A percentile compares a stretch with the other conserved stretches of the same genome.
These are phyloP conservation scores for Heliocidaris erythrogramma DNA, from an alignment of 35 echinoderm and acorn worm genomes.

Conservation along the genomic window DNA sequence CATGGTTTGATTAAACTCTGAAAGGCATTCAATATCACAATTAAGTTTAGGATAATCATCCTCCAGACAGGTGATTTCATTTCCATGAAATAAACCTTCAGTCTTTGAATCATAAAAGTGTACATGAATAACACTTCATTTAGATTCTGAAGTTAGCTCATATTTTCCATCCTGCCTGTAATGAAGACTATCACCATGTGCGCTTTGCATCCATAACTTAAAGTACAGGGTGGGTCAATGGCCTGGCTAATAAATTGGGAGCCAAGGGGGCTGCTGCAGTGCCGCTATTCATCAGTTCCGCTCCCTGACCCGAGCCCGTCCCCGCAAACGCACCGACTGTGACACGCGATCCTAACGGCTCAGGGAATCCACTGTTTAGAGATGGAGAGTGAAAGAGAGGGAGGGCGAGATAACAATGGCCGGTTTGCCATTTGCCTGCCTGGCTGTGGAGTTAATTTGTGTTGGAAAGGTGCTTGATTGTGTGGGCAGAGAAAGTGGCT, in stretches of 20 bases:
- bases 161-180: background rate
- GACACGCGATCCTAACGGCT: constrained; percentile 5
- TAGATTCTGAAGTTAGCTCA: background rate
- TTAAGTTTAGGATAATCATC: background rate
- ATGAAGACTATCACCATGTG: background rate
- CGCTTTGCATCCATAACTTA: background rate
- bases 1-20: background rate
- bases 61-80: background rate
- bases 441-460: constrained; percentile 1
- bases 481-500: background rate
- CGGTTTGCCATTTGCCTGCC: background rate
- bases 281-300: constrained; percentile 32
- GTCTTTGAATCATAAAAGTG: background rate
- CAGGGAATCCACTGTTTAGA: background rate
- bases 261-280: background rate
- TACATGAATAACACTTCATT: background rate
- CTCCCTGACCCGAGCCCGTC: background rate
- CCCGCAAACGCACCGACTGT: constrained; percentile 12
- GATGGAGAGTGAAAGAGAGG: background rate
- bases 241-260: constrained; percentile 30
- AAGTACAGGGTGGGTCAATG: constrained; percentile 35
- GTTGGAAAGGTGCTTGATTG: background rate
- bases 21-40: background rate
- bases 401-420: background rate
- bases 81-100: background rate